Percentiles rank a stretch among this genome's conserved stretches.
Conservation (phyloP, 2,113 vertebrate genomes). For the Pionites leucogaster region DNA sequence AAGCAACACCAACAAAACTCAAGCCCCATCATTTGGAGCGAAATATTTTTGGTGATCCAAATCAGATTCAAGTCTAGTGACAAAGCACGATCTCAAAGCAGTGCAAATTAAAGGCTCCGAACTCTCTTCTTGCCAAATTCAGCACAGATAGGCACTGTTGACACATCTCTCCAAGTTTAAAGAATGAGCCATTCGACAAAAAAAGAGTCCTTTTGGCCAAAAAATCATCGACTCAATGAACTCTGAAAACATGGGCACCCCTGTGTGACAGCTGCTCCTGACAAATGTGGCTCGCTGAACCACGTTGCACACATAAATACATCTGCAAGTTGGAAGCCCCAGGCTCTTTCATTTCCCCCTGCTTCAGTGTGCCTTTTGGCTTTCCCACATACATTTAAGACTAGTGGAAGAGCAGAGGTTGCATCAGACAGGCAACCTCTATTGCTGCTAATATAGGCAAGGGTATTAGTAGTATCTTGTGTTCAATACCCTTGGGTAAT, state of each 20-base stretch:
- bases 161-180: neutral
- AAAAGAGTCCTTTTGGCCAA: neutral
- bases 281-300: neutral
- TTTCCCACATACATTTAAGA: neutral
- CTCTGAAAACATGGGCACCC: neutral
- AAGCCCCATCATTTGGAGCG: neutral
- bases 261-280: neutral
- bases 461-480: accelerated
- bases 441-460: neutral
- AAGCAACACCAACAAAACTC: conserved; percentile 6
- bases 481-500: neutral
- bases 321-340: neutral
- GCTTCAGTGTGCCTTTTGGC: neutral
- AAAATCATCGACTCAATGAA: neutral
- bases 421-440: neutral
- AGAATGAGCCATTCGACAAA: neutral
- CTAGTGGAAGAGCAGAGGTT: neutral
- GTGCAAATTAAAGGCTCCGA: neutral
- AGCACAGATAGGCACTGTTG: neutral
- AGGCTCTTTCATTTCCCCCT: neutral
- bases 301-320: neutral
- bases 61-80: neutral
- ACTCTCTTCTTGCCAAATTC: neutral
- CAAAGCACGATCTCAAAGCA: neutral
- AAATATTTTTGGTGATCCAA: conserved; percentile 24